Base-by-base conservation (phyloP, 2,113 vertebrate species). In the Halcyon malimbica region DNA sequence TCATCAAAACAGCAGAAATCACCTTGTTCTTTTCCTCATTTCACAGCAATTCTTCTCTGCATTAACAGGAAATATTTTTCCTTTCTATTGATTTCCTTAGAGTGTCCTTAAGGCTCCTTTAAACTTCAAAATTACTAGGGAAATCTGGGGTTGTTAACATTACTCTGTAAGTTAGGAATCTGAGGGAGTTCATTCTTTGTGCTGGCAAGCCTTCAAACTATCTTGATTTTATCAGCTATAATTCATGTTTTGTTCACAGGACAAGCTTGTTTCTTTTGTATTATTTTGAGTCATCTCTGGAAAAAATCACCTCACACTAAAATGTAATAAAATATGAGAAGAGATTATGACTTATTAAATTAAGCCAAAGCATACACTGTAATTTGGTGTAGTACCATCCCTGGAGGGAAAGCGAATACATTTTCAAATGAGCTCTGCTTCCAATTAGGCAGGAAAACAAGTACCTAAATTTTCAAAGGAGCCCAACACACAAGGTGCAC, bases 281-380 rank as follows among this genome's bases (percentile, higher is more conserved):
- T 96, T 96, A 92, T 93, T 96, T 95, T 95, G 96, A 94, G 94
- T 96, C 96, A 96, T 92, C 96, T 97, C 96, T 97, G 96, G 96
- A 96, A 97, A 97, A 96, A 95, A 95, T 97, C 96, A 96, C 77
- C 94, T 93, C 69, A 12, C 92, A 89, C 94, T 93, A 75, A 87
- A 92, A 94, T 53, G 83, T 95, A 96, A 95, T 96, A 95, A 96
- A 96, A 96, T 95, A 94, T 81, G 90, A 95, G 96, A 96, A 92
- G 95, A 96, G 95, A 97, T 97, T 96, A 97, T 96, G 90, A 93
- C 82, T 96, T 96, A 96, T 96, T 97, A 96, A 97, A 96, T 96
- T 97, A 97, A 96, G 95, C 96, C 96, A 96, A 95, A 95, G 88
- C 91, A 95, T 84, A 95, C 96, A 92, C 68, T 92, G 76, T 94